phyloP scores from a whole-genome alignment of 2,797 vertebrate genomes.

The Tinamus major region DNA sequence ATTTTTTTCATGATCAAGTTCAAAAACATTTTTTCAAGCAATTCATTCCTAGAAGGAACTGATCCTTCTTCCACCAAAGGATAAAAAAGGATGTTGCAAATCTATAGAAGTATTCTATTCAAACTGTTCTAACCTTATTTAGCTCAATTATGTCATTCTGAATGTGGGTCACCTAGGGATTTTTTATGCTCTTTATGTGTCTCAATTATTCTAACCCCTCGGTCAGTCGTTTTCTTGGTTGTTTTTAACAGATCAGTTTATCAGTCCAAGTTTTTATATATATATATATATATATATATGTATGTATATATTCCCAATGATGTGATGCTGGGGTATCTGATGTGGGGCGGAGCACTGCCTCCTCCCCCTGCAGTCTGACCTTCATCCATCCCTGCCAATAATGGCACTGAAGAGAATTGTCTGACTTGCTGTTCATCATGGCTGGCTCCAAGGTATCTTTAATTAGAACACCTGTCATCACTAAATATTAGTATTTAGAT shows the following conservation, averaged over 20 bases:
- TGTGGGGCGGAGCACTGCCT: not conserved
- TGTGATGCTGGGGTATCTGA: not conserved
- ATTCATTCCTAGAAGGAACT: not conserved
- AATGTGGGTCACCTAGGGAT: not conserved
- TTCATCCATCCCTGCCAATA: not conserved
- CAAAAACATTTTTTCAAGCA: not conserved
- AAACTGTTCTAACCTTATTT: not conserved
- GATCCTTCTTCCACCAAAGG: not conserved
- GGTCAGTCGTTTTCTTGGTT: fast-evolving
- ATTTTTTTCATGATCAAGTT: not conserved
- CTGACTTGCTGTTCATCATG: not conserved
- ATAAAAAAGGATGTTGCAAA: not conserved
- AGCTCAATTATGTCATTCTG: not conserved
- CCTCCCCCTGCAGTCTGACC: fast-evolving
- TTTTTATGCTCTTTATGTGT: not conserved
- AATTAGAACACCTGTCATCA: not conserved
- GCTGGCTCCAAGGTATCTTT: not conserved
- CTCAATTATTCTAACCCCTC: not conserved
- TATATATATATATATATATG: too few species aligned
- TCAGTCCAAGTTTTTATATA: not conserved
- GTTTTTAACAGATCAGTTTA: not conserved
- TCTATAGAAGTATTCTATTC: not conserved
- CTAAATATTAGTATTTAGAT: not conserved
- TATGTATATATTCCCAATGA: not conserved
- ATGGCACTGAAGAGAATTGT: not conserved